Conservation (phyloP, 2,888 invertebrate genomes). For the Muschampia plurimacula region DNA sequence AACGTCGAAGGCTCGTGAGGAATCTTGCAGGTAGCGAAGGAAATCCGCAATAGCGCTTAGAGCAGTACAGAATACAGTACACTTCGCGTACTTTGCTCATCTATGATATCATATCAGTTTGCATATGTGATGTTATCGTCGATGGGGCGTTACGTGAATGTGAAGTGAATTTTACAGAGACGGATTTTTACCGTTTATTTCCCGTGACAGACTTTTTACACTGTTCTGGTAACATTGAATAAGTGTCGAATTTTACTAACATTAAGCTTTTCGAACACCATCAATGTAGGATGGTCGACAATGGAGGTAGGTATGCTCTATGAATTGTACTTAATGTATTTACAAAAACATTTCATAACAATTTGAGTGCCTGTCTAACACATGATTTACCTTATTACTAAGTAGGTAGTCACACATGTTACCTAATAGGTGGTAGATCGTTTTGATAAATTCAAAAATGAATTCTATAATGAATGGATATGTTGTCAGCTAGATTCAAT, state of each 20-base stretch:
- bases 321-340: no score
- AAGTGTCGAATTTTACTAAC: not conserved
- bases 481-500: no score
- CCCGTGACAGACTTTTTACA: slow-evolving; percentile 3
- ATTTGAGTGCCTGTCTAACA: no score
- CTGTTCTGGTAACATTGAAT: not conserved
- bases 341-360: no score
- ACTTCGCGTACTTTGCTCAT: slow-evolving; percentile 56
- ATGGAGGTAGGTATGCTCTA: no score
- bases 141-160: slow-evolving; percentile 45
- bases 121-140: slow-evolving; percentile 63
- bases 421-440: no score
- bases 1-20: slow-evolving; percentile 68
- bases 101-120: slow-evolving; percentile 74
- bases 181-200: slow-evolving; percentile 21
- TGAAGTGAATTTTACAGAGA: slow-evolving; percentile 32
- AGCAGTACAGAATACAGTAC: slow-evolving; percentile 58
- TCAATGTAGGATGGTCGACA: no score
- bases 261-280: not conserved
- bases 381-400: no score
- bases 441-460: no score
- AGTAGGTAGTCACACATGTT: no score
- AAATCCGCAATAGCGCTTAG: slow-evolving; percentile 79
- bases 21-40: slow-evolving; percentile 79
- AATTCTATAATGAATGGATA: no score